A percentile compares a stretch with the other conserved stretches of the same genome.
Conservation (phyloP, 2,113 vertebrate genomes). For the Syngnathus typhle region DNA sequence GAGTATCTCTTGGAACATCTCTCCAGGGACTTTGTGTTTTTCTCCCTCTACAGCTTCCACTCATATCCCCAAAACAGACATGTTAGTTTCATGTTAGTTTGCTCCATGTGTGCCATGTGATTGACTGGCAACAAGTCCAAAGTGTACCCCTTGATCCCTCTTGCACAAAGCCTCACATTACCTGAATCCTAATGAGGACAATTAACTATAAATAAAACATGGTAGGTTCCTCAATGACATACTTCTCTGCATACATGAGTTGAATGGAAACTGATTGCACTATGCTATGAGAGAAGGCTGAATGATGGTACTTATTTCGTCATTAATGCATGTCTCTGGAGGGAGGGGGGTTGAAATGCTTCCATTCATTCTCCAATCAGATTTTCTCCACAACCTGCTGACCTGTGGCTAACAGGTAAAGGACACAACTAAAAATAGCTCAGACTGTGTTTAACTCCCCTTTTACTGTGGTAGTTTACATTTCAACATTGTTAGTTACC, state of each 20-base stretch:
- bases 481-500: background rate
- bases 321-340: constrained; percentile 16
- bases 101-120: too few species aligned
- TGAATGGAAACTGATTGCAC: constrained; percentile 43
- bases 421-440: background rate
- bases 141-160: too few species aligned
- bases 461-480: background rate
- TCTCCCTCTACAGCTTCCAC: too few species aligned
- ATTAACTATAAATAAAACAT: background rate
- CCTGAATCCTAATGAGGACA: background rate
- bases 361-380: constrained; percentile 7
- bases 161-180: background rate
- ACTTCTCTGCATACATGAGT: constrained; percentile 7
- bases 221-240: background rate
- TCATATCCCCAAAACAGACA: too few species aligned
- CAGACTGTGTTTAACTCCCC: background rate
- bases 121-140: too few species aligned
- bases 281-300: constrained; percentile 14
- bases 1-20: too few species aligned
- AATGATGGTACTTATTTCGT: constrained; percentile 13
- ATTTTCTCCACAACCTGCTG: background rate
- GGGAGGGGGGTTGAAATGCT: constrained; percentile 2
- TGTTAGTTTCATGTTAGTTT: too few species aligned
- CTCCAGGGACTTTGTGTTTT: too few species aligned
- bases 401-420: constrained; percentile 3